These are phyloP conservation scores for Dasysyrphus tricinctus DNA, from an alignment of 2,888 invertebrate species.

Conservation along the genomic window DNA sequence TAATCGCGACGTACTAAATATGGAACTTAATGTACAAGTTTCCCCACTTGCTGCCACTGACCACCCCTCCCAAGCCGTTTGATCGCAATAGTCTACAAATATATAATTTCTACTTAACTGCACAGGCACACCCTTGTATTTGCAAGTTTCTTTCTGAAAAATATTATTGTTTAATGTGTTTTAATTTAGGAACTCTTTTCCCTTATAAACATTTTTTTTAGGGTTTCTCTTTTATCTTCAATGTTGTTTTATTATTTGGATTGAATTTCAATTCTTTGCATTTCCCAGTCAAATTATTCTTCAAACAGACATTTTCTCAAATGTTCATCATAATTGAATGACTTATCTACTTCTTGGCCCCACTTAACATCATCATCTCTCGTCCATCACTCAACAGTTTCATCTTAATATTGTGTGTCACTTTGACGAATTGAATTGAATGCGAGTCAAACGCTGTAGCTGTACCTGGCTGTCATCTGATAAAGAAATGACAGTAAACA, in stretches of 20 bases:
- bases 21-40: too few relatives aligned
- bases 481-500: conserved; percentile 6
- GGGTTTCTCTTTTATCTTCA: background rate
- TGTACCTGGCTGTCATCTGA: conserved; percentile 17
- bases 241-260: background rate
- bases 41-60: too few relatives aligned
- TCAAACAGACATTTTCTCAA: background rate
- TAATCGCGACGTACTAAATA: too few relatives aligned
- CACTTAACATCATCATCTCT: background rate
- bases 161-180: too few relatives aligned
- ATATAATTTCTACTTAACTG: too few relatives aligned
- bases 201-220: too few relatives aligned
- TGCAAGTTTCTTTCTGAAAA: too few relatives aligned
- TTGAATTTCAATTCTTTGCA: background rate
- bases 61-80: too few relatives aligned
- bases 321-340: conserved; percentile 13
- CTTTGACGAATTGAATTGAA: conserved; percentile 12
- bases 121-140: too few relatives aligned
- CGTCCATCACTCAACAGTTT: background rate
- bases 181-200: too few relatives aligned
- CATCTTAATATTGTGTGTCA: background rate
- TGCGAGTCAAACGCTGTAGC: background rate
- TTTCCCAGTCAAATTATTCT: background rate
- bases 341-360: background rate
- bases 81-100: too few relatives aligned